phyloP scores from a whole-genome alignment of 2,797 vertebrate species.

The Triplophysa bombifrons region DNA sequence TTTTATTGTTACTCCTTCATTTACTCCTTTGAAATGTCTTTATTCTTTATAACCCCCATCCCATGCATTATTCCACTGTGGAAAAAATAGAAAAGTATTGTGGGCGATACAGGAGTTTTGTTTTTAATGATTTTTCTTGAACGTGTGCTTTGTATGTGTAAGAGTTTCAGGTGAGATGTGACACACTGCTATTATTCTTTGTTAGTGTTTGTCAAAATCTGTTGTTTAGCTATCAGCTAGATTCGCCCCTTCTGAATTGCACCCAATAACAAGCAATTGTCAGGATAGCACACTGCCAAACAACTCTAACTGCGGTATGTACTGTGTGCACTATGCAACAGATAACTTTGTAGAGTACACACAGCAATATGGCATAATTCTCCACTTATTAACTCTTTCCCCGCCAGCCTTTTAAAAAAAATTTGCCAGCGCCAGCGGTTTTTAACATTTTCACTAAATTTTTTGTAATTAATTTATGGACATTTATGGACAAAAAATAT shows the following conservation, averaged over 20 bases:
- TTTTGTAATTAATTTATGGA: too few species aligned
- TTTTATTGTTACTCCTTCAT: slow-evolving; percentile 36
- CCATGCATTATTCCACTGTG: slow-evolving; percentile 44
- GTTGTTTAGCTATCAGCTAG: slow-evolving; percentile 58
- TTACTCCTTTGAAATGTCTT: slow-evolving; percentile 9
- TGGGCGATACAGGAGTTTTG: background rate
- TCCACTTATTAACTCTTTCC: too few species aligned
- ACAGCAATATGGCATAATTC: too few species aligned
- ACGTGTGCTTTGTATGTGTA: slow-evolving; percentile 7
- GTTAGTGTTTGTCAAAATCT: slow-evolving; percentile 44
- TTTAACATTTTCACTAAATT: too few species aligned
- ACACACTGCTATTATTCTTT: slow-evolving; percentile 35
- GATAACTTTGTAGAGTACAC: background rate
- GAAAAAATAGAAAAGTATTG: slow-evolving; percentile 54
- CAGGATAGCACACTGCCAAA: background rate
- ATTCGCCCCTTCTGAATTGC: slow-evolving; percentile 22
- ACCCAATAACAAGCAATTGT: background rate
- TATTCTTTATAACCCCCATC: slow-evolving; percentile 29
- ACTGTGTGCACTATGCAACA: background rate
- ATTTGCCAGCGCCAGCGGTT: too few species aligned
- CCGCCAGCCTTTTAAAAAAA: too few species aligned
- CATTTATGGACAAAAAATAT: too few species aligned
- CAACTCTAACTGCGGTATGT: background rate
- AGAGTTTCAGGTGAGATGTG: slow-evolving; percentile 28
- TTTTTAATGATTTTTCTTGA: slow-evolving; percentile 49